Percentiles rank a stretch among this genome's conserved stretches.
Conservation (phyloP, 1,140 invertebrate species). For the Ganaspis sp. region DNA sequence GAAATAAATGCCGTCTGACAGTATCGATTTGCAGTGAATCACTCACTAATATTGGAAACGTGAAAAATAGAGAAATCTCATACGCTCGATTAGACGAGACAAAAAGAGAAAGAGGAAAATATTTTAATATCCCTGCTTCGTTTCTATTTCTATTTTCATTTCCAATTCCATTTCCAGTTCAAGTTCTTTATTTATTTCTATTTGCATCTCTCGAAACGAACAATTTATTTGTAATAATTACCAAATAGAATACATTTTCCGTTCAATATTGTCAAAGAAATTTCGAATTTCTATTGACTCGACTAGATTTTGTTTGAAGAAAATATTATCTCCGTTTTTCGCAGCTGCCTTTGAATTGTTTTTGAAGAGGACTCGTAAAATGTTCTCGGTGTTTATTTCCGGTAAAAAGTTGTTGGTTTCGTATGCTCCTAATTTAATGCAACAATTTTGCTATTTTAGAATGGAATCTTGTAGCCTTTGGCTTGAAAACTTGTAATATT, state of each 20-base stretch:
- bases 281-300: too few species aligned
- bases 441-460: slow-evolving; percentile 7
- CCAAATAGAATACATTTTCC: too few species aligned
- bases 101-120: background rate
- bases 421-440: background rate
- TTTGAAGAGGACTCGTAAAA: background rate
- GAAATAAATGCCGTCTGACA: slow-evolving; percentile 44
- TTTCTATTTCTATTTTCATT: background rate
- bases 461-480: background rate
- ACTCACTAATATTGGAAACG: slow-evolving; percentile 47
- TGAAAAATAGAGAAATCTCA: slow-evolving; percentile 44
- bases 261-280: too few species aligned
- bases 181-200: too few species aligned
- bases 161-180: too few species aligned
- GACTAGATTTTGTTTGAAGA: background rate
- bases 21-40: slow-evolving; percentile 52
- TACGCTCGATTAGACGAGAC: slow-evolving; percentile 37
- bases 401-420: too few species aligned
- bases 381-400: background rate
- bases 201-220: too few species aligned
- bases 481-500: slow-evolving; percentile 10
- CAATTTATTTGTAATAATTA: too few species aligned
- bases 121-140: background rate
- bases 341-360: background rate
- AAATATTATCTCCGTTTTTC: background rate